These are phyloP conservation scores for Cantharis rustica DNA, from an alignment of 2,888 invertebrate species.

Conservation along the genomic window DNA sequence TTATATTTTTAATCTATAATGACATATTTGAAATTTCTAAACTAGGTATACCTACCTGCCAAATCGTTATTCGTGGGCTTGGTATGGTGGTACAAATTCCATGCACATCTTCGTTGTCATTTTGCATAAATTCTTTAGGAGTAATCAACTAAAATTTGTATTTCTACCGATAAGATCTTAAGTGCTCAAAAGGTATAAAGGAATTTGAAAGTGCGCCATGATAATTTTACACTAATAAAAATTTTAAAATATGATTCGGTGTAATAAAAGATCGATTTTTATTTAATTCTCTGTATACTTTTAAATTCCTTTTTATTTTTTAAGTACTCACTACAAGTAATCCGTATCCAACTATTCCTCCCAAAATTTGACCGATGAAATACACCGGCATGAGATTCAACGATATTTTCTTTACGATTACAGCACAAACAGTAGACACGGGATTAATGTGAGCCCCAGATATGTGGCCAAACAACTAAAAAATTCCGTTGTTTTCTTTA, in stretches of 20 bases:
- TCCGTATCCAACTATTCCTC: constrained; percentile 71
- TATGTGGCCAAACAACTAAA: constrained; percentile 73
- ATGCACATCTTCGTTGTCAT: constrained; percentile 4
- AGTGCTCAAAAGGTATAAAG: background rate
- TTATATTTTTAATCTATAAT: background rate
- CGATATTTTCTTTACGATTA: constrained; percentile 62
- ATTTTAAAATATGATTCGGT: background rate
- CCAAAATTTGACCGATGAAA: constrained; percentile 66
- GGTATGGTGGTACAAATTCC: constrained; percentile 43
- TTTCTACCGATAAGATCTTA: background rate
- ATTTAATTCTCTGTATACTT: background rate
- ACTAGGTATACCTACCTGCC: constrained; percentile 20
- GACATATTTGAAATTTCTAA: background rate
- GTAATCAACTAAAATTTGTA: constrained; percentile 42
- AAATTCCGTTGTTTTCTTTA: constrained; percentile 26
- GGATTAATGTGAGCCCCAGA: constrained; percentile 83
- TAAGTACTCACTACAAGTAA: constrained; percentile 58
- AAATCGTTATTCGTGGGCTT: constrained; percentile 26
- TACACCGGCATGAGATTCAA: constrained; percentile 64
- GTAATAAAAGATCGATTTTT: background rate
- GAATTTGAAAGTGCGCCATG: background rate
- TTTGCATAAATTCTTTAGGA: constrained; percentile 30
- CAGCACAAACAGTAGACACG: constrained; percentile 69
- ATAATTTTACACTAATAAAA: background rate
- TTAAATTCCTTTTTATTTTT: background rate